Evolutionary conservation across 2,113 vertebrate species (phyloP).

Genomic region (Rhizomys pruinosus): DNA sequence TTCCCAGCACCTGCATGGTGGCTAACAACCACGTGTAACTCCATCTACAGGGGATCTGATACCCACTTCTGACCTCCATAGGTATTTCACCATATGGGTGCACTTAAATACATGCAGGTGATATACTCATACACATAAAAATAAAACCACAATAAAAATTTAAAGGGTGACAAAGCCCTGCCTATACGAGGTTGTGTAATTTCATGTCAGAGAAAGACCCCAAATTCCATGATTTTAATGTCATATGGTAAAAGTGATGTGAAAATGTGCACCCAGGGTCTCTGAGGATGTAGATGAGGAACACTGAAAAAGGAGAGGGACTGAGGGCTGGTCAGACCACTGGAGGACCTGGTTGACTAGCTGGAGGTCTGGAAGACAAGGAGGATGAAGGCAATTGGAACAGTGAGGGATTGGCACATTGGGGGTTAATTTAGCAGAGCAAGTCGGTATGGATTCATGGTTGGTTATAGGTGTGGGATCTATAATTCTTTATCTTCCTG

Average conservation of each 20-base stretch:
- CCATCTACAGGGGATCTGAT: no score
- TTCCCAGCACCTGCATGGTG: no score
- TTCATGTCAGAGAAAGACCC: neutral
- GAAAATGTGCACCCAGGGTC: neutral
- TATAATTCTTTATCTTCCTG: neutral
- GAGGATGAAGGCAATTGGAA: neutral
- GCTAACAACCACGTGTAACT: no score
- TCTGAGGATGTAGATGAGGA: neutral
- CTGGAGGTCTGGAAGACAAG: neutral
- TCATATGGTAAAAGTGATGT: neutral
- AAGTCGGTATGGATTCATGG: neutral
- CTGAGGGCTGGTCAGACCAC: neutral
- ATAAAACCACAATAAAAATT: no score
- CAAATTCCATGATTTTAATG: neutral
- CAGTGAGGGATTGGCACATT: neutral
- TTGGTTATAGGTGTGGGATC: neutral
- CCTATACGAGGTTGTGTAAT: neutral
- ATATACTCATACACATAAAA: no score
- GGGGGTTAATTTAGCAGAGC: neutral
- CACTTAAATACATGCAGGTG: no score
- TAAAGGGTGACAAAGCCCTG: neutral
- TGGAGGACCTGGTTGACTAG: neutral
- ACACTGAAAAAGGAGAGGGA: fast-evolving
- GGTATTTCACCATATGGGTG: no score
- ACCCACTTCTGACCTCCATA: no score